Conservation (phyloP, 2,797 vertebrate genomes). For the Tinamus major region DNA sequence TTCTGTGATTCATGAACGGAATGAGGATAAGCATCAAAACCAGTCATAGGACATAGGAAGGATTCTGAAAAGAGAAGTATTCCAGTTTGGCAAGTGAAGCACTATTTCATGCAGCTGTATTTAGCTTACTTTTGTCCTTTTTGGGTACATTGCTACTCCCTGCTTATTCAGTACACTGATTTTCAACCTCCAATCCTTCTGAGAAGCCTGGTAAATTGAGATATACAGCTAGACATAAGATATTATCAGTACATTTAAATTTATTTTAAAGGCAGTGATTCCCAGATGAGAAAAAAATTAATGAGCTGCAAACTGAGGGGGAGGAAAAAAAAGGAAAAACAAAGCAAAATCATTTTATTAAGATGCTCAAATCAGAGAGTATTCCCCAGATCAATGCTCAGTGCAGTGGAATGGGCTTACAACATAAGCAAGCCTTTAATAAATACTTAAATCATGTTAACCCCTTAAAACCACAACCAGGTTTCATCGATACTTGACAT, state of each 20-base stretch:
- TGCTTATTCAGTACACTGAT: background rate
- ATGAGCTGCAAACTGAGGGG: background rate
- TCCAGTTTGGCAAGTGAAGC: background rate
- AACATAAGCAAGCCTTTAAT: background rate
- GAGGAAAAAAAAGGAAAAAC: background rate
- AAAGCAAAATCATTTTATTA: background rate
- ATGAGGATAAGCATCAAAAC: background rate
- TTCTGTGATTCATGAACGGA: background rate
- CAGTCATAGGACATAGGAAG: background rate
- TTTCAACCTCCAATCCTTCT: background rate
- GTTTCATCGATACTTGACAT: accelerated
- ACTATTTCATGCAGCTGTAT: background rate
- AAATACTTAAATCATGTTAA: background rate
- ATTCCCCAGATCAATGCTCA: background rate
- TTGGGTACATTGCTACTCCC: background rate
- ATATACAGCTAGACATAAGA: background rate
- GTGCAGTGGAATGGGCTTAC: background rate
- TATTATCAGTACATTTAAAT: background rate
- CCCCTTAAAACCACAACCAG: background rate
- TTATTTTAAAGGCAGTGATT: background rate
- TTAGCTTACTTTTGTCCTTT: background rate
- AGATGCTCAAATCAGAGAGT: background rate
- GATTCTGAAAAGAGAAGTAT: background rate
- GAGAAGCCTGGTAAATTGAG: background rate
- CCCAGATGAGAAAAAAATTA: background rate